Conservation (phyloP, 2,888 invertebrate species). For the Balanococcus diminutus region DNA sequence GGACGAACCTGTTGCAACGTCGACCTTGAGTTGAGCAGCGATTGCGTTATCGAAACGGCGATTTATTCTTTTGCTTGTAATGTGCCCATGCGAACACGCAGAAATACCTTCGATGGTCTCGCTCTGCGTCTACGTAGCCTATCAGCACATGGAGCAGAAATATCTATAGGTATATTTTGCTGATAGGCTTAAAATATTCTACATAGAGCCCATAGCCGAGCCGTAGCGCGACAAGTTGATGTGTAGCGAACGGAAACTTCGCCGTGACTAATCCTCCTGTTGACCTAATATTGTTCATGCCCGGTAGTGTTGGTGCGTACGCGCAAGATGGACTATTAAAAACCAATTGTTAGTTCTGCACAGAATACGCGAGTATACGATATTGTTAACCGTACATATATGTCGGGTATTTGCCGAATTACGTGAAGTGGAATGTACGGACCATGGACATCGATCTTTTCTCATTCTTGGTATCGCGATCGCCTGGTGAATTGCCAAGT, state of each 20-base stretch:
- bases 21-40: not conserved
- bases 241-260: constrained; percentile 52
- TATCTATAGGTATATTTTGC: not conserved
- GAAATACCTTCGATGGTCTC: constrained; percentile 29
- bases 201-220: not conserved
- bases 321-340: constrained; percentile 43
- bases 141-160: not conserved
- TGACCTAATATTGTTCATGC: constrained; percentile 49
- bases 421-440: not conserved
- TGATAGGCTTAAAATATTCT: not conserved
- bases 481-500: not conserved
- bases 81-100: too few relatives aligned
- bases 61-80: constrained; percentile 12
- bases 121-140: not conserved
- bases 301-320: not conserved
- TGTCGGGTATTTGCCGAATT: constrained; percentile 11
- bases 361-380: not conserved
- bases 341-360: constrained; percentile 34
- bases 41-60: constrained; percentile 43
- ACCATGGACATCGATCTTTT: not conserved
- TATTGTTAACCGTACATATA: not conserved
- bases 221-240: constrained; percentile 6
- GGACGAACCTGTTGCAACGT: constrained; percentile 50
- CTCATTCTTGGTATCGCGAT: not conserved
- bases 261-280: constrained; percentile 50